Evolutionary conservation across 2,797 vertebrate species (phyloP).

Genomic region (Paramormyrops hopkinsi): DNA sequence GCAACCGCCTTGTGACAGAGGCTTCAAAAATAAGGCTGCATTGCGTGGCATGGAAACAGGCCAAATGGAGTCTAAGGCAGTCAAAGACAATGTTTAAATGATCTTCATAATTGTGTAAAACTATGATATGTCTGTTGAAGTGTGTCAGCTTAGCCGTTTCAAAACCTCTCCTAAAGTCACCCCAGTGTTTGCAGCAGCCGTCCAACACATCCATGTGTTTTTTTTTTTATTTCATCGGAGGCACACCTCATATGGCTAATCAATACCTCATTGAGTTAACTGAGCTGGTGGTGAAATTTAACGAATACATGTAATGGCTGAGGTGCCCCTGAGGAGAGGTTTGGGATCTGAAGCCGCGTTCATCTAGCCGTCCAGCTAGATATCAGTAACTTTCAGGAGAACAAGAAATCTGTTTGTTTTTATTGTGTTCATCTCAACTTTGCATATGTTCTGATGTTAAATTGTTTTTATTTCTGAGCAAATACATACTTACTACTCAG

Average conservation of each 20-base stretch:
- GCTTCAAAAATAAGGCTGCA: background rate
- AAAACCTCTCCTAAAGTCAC: background rate
- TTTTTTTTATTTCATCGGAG: background rate
- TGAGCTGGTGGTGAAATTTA: background rate
- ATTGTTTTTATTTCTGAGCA: background rate
- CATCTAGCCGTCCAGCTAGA: background rate
- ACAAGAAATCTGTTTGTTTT: background rate
- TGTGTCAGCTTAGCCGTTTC: background rate
- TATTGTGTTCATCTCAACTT: background rate
- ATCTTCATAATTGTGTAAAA: background rate
- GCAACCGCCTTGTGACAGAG: background rate
- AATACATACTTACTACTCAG: background rate
- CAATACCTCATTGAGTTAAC: background rate
- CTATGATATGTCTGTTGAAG: background rate
- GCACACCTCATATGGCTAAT: background rate
- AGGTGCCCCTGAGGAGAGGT: background rate
- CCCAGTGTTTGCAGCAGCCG: background rate
- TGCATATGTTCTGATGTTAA: background rate
- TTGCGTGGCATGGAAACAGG: background rate
- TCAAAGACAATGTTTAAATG: background rate
- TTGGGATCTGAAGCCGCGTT: background rate
- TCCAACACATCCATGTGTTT: background rate
- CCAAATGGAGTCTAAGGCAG: background rate
- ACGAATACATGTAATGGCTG: background rate
- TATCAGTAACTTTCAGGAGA: background rate